A percentile compares a stretch with the other conserved stretches of the same genome.
These are phyloP conservation scores for Columba guinea DNA, from an alignment of 2,797 vertebrate genomes.

Conservation along the genomic window DNA sequence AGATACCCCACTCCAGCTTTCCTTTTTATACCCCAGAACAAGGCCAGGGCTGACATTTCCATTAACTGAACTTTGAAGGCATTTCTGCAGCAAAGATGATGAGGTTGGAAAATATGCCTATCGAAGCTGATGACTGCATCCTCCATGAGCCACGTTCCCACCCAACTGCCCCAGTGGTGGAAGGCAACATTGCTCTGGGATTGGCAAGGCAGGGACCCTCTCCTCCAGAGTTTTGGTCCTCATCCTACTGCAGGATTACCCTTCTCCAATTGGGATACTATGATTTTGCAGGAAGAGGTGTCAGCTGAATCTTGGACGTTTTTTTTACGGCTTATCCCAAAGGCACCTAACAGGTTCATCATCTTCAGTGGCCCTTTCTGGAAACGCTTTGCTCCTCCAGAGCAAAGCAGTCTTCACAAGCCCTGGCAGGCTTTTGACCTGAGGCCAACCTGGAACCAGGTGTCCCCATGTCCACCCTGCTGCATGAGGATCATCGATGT, in stretches of 20 bases:
- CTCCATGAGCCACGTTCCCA: fast-evolving
- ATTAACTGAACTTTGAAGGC: not conserved
- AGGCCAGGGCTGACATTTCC: not conserved
- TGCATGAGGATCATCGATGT: fast-evolving
- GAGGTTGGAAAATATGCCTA: not conserved
- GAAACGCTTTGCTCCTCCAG: not conserved
- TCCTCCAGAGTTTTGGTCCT: not conserved
- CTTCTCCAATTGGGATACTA: not conserved
- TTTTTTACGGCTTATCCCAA: not conserved
- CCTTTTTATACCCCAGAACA: not conserved
- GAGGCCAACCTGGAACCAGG: not conserved
- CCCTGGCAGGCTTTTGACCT: not conserved
- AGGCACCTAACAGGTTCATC: not conserved
- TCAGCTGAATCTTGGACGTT: not conserved
- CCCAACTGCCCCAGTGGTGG: not conserved
- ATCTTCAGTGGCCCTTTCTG: not conserved
- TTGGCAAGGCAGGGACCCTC: not conserved
- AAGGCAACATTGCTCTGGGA: not conserved
- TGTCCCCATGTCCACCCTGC: not conserved
- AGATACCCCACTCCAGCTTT: not conserved
- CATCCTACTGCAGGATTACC: not conserved
- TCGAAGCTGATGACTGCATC: not conserved
- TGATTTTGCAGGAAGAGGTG: not conserved
- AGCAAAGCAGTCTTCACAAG: not conserved
- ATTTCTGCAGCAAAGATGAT: not conserved